Conservation (phyloP, 2,888 invertebrate genomes). For the Miltochrista miniata region DNA sequence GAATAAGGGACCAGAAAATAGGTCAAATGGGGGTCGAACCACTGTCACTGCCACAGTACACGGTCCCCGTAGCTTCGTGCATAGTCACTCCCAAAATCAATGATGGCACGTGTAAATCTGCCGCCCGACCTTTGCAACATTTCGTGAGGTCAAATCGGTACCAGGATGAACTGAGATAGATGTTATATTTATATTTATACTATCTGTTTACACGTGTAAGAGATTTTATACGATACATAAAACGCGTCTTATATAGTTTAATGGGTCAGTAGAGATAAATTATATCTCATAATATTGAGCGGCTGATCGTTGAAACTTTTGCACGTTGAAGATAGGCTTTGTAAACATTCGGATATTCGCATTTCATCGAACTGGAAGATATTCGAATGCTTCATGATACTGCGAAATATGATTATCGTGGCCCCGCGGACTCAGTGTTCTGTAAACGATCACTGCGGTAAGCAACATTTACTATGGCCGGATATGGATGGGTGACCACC, state of each 20-base stretch:
- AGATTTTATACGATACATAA: too few relatives aligned
- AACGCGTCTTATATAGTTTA: neutral
- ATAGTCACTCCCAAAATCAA: conserved; percentile 40
- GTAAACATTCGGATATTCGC: too few relatives aligned
- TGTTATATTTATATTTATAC: conserved; percentile 35
- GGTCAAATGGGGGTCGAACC: conserved; percentile 79
- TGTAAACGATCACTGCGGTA: too few relatives aligned
- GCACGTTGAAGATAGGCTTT: neutral
- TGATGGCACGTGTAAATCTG: conserved; percentile 51
- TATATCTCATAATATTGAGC: neutral
- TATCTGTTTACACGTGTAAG: conserved; percentile 16
- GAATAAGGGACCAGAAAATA: conserved; percentile 72
- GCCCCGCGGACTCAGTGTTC: too few relatives aligned
- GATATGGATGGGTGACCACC: too few relatives aligned
- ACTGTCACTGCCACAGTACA: conserved; percentile 73
- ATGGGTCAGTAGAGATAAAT: neutral
- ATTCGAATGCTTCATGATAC: too few relatives aligned
- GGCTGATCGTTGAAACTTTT: neutral
- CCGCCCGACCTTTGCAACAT: conserved; percentile 59
- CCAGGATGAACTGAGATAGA: conserved; percentile 17
- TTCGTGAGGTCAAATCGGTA: conserved; percentile 50
- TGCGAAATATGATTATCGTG: too few relatives aligned
- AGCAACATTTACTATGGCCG: too few relatives aligned
- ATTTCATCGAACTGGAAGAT: too few relatives aligned
- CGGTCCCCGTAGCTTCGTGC: conserved; percentile 21